These are phyloP conservation scores for Macrostomum lignano DNA, from an alignment of 1,140 invertebrate species.

Conservation along the genomic window DNA sequence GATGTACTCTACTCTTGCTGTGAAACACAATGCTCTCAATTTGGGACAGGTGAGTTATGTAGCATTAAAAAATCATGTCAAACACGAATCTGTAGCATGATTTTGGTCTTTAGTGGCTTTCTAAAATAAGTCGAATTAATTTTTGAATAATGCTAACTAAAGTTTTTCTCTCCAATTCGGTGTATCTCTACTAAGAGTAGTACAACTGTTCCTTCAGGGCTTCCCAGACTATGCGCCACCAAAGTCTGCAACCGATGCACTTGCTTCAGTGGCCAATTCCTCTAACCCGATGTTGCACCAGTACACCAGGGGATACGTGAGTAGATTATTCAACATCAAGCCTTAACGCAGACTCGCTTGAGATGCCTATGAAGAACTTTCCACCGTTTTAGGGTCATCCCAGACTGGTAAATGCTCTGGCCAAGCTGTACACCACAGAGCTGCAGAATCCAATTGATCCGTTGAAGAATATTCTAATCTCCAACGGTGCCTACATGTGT, in stretches of 20 bases:
- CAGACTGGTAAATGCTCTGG: slow-evolving; percentile 49
- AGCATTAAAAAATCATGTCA: too few species aligned
- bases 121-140: too few species aligned
- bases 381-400: slow-evolving; percentile 55
- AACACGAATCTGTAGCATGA: too few species aligned
- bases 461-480: slow-evolving; percentile 53
- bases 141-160: too few species aligned
- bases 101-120: too few species aligned
- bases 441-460: slow-evolving; percentile 34
- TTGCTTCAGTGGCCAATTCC: slow-evolving; percentile 38
- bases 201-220: slow-evolving; percentile 32
- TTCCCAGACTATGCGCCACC: slow-evolving; percentile 77
- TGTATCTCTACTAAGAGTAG: neutral
- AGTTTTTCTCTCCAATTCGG: too few species aligned
- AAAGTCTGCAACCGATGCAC: slow-evolving; percentile 45
- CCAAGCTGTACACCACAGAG: slow-evolving; percentile 52
- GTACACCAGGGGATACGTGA: slow-evolving; percentile 39
- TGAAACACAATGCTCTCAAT: slow-evolving; percentile 63
- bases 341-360: too few species aligned
- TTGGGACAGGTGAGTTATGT: slow-evolving; percentile 68
- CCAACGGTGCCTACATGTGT: slow-evolving; percentile 63
- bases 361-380: neutral
- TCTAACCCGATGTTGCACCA: slow-evolving; percentile 54
- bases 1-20: too few species aligned
- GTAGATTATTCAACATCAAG: slow-evolving; percentile 8